A percentile compares a stretch with the other conserved stretches of the same genome.
phyloP scores from a whole-genome alignment of 2,113 vertebrate genomes.

The Festucalex cinctus region DNA sequence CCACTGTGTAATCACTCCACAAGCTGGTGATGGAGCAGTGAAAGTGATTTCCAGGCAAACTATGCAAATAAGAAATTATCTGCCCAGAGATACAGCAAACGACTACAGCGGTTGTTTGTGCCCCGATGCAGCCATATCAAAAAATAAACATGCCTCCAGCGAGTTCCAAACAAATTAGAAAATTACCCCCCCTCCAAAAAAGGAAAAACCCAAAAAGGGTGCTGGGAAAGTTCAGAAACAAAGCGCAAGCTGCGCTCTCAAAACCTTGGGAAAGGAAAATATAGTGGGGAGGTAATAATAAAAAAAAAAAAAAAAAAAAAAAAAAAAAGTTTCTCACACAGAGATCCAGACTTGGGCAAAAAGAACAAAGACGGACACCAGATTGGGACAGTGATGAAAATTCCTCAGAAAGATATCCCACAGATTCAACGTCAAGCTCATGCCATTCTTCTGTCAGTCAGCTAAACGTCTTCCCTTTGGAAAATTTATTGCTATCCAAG shows the following conservation, averaged over 20 bases:
- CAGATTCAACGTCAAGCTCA: constrained; percentile 50
- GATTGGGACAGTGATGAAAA: constrained; percentile 48
- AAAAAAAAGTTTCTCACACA: constrained; percentile 57
- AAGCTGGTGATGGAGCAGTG: constrained; percentile 54
- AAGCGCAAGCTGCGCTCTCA: constrained; percentile 24
- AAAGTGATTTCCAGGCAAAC: constrained; percentile 64
- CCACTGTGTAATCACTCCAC: constrained; percentile 34
- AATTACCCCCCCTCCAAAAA: constrained; percentile 25
- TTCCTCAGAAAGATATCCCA: constrained; percentile 55
- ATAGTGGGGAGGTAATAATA: constrained; percentile 39
- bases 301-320: too few species aligned
- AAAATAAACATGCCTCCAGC: constrained; percentile 56
- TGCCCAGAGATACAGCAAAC: constrained; percentile 55
- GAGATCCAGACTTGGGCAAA: constrained; percentile 52
- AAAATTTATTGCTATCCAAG: constrained; percentile 26
- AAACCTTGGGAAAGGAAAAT: constrained; percentile 26
- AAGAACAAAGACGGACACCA: constrained; percentile 51
- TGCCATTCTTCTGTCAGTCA: constrained; percentile 30
- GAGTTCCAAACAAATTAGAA: constrained; percentile 52
- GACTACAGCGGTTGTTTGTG: constrained; percentile 30
- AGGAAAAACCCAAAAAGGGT: constrained; percentile 7
- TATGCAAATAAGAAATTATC: constrained; percentile 64
- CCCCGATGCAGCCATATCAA: constrained; percentile 33
- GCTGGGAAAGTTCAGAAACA: constrained; percentile 25
- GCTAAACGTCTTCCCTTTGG: constrained; percentile 29